phyloP scores from a whole-genome alignment of 2,113 vertebrate genomes.

The Symphodus melops region DNA sequence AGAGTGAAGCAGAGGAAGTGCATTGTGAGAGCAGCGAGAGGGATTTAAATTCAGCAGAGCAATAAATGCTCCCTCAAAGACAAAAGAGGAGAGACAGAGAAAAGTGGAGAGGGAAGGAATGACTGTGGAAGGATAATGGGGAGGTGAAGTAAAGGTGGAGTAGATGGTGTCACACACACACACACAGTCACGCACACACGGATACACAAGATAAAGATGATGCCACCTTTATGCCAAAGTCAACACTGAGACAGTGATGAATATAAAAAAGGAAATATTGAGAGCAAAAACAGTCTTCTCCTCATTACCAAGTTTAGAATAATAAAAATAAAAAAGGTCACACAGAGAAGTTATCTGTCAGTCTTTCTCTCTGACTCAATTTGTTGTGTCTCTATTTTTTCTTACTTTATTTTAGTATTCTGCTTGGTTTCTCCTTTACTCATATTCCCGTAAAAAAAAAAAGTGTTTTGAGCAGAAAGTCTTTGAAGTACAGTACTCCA shows the following conservation, averaged over 20 bases:
- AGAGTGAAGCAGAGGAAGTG: constrained; percentile 14
- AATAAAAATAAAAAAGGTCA: constrained; percentile 7
- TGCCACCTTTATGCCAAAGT: constrained; percentile 9
- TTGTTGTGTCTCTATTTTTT: background rate
- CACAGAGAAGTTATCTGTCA: background rate
- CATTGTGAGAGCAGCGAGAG: background rate
- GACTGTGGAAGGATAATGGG: constrained; percentile 47
- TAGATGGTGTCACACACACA: constrained; percentile 36
- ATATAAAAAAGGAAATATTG: background rate
- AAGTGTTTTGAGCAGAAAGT: no score
- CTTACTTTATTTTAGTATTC: background rate
- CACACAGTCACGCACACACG: background rate
- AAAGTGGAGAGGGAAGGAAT: constrained; percentile 10
- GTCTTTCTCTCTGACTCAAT: background rate
- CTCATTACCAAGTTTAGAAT: background rate
- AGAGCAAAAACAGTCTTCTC: constrained; percentile 15
- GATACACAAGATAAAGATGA: background rate
- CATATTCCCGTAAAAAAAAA: background rate
- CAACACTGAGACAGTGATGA: constrained; percentile 6
- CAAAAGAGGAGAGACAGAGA: constrained; percentile 35
- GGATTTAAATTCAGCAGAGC: constrained; percentile 57
- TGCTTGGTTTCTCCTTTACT: background rate
- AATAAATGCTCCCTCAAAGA: constrained; percentile 55
- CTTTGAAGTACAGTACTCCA: no score
- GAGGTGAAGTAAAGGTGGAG: constrained; percentile 48